Evolutionary conservation across 1,140 invertebrate genomes (phyloP).

Genomic region (Pantala flavescens): DNA sequence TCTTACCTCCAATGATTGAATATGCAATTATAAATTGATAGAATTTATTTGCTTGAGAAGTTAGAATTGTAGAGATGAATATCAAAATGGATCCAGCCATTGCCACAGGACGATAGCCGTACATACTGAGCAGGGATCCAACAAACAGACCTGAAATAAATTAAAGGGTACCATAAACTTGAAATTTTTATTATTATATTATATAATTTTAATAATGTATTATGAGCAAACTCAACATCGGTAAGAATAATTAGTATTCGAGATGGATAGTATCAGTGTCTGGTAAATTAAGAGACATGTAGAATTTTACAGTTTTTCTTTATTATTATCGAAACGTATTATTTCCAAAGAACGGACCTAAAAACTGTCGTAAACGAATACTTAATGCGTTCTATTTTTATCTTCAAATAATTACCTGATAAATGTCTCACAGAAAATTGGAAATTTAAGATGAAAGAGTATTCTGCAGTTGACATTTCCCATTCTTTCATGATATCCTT

Average conservation of each 20-base stretch:
- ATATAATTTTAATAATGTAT: too few relatives aligned
- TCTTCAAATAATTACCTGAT: not conserved
- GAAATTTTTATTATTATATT: too few relatives aligned
- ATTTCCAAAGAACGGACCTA: too few relatives aligned
- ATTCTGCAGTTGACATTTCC: not conserved
- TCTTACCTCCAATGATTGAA: conserved; percentile 51
- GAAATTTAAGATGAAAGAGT: not conserved
- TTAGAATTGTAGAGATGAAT: conserved; percentile 41
- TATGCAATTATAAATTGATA: conserved; percentile 48
- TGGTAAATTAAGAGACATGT: too few relatives aligned
- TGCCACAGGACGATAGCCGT: conserved; percentile 45
- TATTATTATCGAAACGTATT: too few relatives aligned
- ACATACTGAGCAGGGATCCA: conserved; percentile 42
- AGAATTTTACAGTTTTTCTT: too few relatives aligned
- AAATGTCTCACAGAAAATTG: not conserved
- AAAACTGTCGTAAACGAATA: too few relatives aligned
- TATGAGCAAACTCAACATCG: too few relatives aligned
- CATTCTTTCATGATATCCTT: not conserved
- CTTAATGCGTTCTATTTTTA: too few relatives aligned
- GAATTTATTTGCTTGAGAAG: conserved; percentile 40
- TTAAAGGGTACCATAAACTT: too few relatives aligned
- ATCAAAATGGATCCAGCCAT: conserved; percentile 41
- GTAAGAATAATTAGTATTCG: too few relatives aligned
- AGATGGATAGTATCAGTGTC: too few relatives aligned
- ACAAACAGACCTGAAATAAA: conserved; percentile 41